Evolutionary conservation across 2,113 vertebrate species (phyloP).

Genomic region (Dromiciops gliroides): DNA sequence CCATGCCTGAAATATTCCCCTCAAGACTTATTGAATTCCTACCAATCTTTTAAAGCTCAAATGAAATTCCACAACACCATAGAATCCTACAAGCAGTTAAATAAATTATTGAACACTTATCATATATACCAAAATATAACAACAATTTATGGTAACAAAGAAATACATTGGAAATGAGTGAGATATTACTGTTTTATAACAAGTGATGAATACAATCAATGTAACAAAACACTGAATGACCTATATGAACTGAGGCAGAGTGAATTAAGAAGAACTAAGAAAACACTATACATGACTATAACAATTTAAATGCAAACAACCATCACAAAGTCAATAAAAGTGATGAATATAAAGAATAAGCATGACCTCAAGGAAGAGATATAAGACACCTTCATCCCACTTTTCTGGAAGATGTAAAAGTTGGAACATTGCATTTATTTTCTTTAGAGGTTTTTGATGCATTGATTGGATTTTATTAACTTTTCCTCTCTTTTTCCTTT

Average conservation of each 20-base stretch:
- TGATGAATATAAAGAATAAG: neutral
- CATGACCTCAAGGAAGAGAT: neutral
- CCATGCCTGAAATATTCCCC: neutral
- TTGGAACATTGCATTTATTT: neutral
- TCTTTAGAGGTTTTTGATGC: neutral
- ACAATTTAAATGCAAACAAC: neutral
- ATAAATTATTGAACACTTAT: neutral
- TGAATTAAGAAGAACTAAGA: neutral
- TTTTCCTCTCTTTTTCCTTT: neutral
- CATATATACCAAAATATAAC: neutral
- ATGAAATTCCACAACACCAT: neutral
- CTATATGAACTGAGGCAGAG: neutral
- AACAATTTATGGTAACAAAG: neutral
- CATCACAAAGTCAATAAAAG: neutral
- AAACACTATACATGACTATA: neutral
- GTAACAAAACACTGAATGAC: neutral
- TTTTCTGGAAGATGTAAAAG: neutral
- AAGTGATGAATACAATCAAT: neutral
- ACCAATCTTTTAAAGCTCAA: neutral
- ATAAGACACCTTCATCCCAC: neutral
- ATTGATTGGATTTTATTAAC: neutral
- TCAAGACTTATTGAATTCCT: neutral
- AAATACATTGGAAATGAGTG: neutral
- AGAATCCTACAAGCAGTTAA: neutral
- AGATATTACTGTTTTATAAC: neutral